These are phyloP conservation scores for Drosophila azteca DNA, from an alignment of 1,140 invertebrate genomes.

Conservation along the genomic window DNA sequence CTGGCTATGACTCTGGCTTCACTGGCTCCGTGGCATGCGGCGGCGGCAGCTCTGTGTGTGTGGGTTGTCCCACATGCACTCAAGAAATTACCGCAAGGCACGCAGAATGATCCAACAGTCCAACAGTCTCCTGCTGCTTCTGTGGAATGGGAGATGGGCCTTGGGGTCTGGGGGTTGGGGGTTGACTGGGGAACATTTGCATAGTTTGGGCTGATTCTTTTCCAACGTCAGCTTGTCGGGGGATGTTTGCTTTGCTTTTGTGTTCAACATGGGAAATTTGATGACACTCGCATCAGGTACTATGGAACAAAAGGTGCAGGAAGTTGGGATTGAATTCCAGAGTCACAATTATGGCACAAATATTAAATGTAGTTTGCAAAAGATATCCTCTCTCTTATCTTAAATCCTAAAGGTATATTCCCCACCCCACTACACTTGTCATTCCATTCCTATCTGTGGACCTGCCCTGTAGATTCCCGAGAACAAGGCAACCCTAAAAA, in stretches of 20 bases:
- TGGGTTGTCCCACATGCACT: slow-evolving; percentile 63
- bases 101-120: slow-evolving; percentile 50
- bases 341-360: too few relatives aligned
- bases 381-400: too few relatives aligned
- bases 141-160: background rate
- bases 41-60: slow-evolving; percentile 20
- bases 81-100: slow-evolving; percentile 67
- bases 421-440: slow-evolving; percentile 5
- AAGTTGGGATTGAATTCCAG: too few relatives aligned
- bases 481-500: slow-evolving; percentile 3
- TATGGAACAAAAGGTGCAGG: slow-evolving; percentile 9
- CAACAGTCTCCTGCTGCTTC: slow-evolving; percentile 13
- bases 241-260: slow-evolving; percentile 49
- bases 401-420: background rate
- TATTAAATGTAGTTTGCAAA: too few relatives aligned
- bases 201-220: slow-evolving; percentile 49
- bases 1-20: slow-evolving; percentile 19
- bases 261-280: slow-evolving; percentile 43
- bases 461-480: slow-evolving; percentile 4
- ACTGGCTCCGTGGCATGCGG: slow-evolving; percentile 43
- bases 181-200: slow-evolving; percentile 34
- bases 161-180: background rate
- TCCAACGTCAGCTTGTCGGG: slow-evolving; percentile 36
- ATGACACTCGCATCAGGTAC: slow-evolving; percentile 41
- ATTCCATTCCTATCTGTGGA: background rate